Evolutionary conservation across 2,797 vertebrate genomes (phyloP).

Genomic region (Acipenser oxyrinchus): DNA sequence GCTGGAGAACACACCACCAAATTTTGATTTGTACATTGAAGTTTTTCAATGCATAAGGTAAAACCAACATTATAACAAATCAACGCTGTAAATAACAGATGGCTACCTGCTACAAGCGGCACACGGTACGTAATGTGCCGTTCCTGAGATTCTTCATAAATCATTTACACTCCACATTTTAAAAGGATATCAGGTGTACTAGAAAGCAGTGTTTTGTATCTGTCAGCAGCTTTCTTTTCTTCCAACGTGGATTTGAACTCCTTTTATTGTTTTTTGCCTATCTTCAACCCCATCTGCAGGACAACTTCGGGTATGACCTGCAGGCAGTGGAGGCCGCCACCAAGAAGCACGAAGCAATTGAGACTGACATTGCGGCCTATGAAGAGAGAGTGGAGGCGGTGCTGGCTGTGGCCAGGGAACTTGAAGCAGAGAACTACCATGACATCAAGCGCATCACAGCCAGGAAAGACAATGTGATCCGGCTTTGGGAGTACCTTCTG

Average conservation of each 20-base stretch:
- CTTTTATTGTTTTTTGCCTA: background rate
- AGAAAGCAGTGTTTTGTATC: too few relatives aligned
- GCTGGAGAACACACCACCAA: background rate
- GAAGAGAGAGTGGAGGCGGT: slow-evolving; percentile 89
- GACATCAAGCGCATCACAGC: slow-evolving; percentile 86
- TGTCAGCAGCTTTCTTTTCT: background rate
- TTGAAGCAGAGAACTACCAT: slow-evolving; percentile 85
- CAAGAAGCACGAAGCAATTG: slow-evolving; percentile 90
- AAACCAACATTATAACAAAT: too few relatives aligned
- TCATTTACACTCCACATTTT: too few relatives aligned
- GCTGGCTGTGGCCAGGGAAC: slow-evolving; percentile 78
- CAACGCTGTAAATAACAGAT: too few relatives aligned
- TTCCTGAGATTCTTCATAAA: too few relatives aligned
- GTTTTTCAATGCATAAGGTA: too few relatives aligned
- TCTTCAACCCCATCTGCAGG: slow-evolving; percentile 48
- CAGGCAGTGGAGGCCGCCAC: slow-evolving; percentile 88
- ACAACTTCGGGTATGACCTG: slow-evolving; percentile 91
- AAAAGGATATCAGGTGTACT: too few relatives aligned
- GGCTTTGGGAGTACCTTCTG: slow-evolving; percentile 92
- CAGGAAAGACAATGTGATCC: slow-evolving; percentile 87
- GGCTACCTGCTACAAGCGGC: too few relatives aligned
- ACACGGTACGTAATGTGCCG: too few relatives aligned
- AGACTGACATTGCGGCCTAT: slow-evolving; percentile 86
- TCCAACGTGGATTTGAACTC: background rate
- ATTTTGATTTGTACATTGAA: too few relatives aligned